Percentiles rank a stretch among this genome's conserved stretches.
Conservation (phyloP, 2,797 vertebrate species). For the Bradypodion ventrale region DNA sequence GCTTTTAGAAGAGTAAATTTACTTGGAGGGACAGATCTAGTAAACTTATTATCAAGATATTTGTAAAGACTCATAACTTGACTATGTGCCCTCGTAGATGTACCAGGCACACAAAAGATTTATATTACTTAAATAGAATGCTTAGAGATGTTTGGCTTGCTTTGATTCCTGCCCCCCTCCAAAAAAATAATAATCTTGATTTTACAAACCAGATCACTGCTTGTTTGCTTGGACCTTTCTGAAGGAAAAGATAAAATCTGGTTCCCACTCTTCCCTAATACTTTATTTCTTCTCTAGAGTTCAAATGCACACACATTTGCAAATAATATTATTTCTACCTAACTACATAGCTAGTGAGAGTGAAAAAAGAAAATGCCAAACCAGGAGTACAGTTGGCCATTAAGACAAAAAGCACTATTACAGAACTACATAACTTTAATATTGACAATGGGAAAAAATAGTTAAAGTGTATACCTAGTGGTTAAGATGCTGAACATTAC, state of each 20-base stretch:
- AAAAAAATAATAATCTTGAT: not conserved
- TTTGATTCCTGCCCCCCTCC: not conserved
- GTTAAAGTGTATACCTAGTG: no score
- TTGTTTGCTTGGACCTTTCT: not conserved
- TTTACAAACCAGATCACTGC: not conserved
- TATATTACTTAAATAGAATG: not conserved
- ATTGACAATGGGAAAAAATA: no score
- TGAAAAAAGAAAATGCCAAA: no score
- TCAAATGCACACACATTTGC: no score
- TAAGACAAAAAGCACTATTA: no score
- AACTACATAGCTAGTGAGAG: no score
- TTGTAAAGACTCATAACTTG: not conserved
- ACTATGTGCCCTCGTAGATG: not conserved
- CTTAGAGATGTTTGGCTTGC: not conserved
- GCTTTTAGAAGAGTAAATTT: not conserved
- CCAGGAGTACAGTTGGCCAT: no score
- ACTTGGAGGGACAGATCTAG: not conserved
- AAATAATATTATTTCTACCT: no score
- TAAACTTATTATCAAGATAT: not conserved
- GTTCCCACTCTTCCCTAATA: not conserved
- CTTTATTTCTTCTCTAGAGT: not conserved
- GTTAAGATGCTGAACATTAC: no score
- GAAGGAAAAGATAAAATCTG: not conserved
- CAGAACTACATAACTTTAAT: no score
- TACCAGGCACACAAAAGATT: not conserved